Evolutionary conservation across 1,140 invertebrate species (phyloP).

Genomic region (Penaeus chinensis): DNA sequence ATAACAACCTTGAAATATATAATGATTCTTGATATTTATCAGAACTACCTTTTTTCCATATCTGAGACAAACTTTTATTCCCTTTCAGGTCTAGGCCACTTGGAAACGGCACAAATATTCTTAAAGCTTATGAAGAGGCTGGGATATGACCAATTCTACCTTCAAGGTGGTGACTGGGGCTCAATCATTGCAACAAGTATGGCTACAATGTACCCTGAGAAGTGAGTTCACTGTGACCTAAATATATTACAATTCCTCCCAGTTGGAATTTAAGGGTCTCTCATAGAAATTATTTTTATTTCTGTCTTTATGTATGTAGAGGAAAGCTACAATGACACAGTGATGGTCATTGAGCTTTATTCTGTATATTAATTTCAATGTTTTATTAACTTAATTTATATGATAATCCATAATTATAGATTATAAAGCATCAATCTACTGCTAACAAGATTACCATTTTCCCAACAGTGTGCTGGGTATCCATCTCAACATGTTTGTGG

Average conservation of each 20-base stretch:
- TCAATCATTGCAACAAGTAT: slow-evolving; percentile 73
- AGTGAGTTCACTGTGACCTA: slow-evolving; percentile 50
- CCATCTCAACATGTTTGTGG: slow-evolving; percentile 77
- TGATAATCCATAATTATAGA: neutral
- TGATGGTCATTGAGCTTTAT: too few relatives aligned
- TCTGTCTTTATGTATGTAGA: too few relatives aligned
- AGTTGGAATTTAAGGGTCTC: too few relatives aligned
- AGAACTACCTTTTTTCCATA: neutral
- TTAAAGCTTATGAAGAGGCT: slow-evolving; percentile 86
- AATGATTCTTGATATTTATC: neutral
- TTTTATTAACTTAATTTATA: neutral
- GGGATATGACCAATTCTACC: slow-evolving; percentile 80
- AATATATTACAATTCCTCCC: slow-evolving; percentile 19
- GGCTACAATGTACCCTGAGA: slow-evolving; percentile 77
- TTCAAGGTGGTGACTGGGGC: slow-evolving; percentile 91
- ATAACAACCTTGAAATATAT: neutral
- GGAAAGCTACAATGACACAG: too few relatives aligned
- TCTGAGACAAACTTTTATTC: neutral
- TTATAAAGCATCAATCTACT: neutral
- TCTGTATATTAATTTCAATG: neutral
- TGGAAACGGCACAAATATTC: slow-evolving; percentile 79
- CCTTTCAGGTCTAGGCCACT: slow-evolving; percentile 67
- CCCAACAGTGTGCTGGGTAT: slow-evolving; percentile 73
- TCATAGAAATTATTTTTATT: too few relatives aligned
- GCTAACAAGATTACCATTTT: neutral